These are phyloP conservation scores for Procavia capensis DNA, from an alignment of 2,113 vertebrate species.

Conservation along the genomic window DNA sequence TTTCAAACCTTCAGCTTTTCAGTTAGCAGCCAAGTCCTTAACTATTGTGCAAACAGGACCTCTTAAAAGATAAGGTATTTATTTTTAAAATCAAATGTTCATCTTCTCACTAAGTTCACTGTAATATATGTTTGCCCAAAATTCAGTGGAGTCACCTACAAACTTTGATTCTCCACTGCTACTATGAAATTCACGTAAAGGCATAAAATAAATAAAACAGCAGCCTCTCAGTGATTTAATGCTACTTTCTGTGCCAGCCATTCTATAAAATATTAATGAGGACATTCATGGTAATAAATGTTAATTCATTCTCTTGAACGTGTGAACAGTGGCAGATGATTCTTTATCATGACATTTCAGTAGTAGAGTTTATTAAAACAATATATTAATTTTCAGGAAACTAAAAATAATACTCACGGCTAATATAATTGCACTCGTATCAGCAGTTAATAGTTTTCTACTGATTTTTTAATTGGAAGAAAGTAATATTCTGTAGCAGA, in stretches of 20 bases:
- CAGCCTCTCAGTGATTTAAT: slow-evolving; percentile 45
- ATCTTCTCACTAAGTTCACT: not conserved
- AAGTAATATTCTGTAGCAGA: slow-evolving; percentile 29
- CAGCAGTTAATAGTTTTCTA: slow-evolving; percentile 17
- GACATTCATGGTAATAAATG: slow-evolving; percentile 68
- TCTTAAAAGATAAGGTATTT: not conserved
- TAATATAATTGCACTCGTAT: not conserved
- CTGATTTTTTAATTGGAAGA: not conserved
- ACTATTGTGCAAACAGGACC: not conserved
- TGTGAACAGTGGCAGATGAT: slow-evolving; percentile 58
- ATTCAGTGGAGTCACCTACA: not conserved
- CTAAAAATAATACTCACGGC: slow-evolving; percentile 73
- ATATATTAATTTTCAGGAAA: slow-evolving; percentile 72
- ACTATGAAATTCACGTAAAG: slow-evolving; percentile 37
- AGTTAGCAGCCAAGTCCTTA: not conserved
- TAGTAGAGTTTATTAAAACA: slow-evolving; percentile 75
- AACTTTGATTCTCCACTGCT: not conserved
- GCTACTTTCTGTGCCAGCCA: slow-evolving; percentile 46
- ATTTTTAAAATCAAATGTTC: not conserved
- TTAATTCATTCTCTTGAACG: slow-evolving; percentile 57
- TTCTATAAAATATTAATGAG: slow-evolving; percentile 79
- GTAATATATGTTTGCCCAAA: slow-evolving; percentile 10
- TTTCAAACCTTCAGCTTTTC: not conserved
- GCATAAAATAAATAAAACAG: slow-evolving; percentile 54
- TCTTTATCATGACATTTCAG: slow-evolving; percentile 51